Base-by-base conservation (phyloP, 1,140 invertebrate genomes). In the Ceratitis capitata region DNA sequence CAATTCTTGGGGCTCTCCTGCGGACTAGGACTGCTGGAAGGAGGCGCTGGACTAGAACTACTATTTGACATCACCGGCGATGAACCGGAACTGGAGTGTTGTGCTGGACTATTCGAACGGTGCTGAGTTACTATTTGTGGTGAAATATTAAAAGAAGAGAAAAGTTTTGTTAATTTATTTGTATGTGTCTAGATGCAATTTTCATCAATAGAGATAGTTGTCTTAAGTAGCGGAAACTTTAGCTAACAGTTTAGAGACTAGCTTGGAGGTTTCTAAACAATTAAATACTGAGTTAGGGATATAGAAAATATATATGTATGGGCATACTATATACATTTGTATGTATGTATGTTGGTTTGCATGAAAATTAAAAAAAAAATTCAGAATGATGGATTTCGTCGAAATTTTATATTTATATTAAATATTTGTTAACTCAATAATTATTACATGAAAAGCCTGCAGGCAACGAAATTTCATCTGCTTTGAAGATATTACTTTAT, bases 1-100 rank as follows among this genome's bases (percentile, higher is more conserved):
- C 91, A 92, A 87, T 92, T 92, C 89, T 92, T 92, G 85, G 91
- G 91, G 89, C 91, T 92, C 88, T 92, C 91, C 88, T 92, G 91
- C 87, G 91, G 91, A 88, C 91, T 92, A 86, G 91, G 91, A 86
- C 91, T 92, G 87, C 91, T 92, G 84, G 90, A 91, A 87, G 91
- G 91, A 85, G 91, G 91, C 84, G 91, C 91, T 88, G 91, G 91
- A 87, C 91, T 92, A 87, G 91, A 92, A 88, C 91, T 92, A 88
- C 91, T 92, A 86, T 92, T 91, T 84, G 91, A 92, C 89, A 92
- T 92, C 87, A 90, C 91, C 64, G 91, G 91, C 61, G 91, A 92
- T 86, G 91, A 92, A 74, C 90, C 91, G 85, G 91, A 92, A 86
- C 91, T 91, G 85, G 91, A 92, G 87, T 92, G 91, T 87, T 78